Evolutionary conservation across 2,797 vertebrate species (phyloP).

Genomic region (Oreortyx pictus): DNA sequence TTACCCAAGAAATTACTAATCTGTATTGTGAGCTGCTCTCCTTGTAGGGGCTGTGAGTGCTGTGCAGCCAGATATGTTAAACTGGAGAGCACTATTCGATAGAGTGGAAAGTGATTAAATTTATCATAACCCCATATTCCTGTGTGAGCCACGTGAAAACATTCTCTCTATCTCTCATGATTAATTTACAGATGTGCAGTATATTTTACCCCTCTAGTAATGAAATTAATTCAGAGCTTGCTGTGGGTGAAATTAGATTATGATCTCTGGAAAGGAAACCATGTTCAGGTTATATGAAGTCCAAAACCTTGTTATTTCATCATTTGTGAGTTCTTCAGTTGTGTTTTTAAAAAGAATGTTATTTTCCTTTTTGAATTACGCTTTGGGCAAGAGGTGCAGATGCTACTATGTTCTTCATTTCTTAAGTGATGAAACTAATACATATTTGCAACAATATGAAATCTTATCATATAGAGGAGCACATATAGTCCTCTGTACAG

Average conservation of each 20-base stretch:
- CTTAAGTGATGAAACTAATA: neutral
- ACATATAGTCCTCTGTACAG: neutral
- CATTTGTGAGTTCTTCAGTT: neutral
- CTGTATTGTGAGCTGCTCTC: neutral
- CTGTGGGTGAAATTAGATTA: slow-evolving; percentile 1
- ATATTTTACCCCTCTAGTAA: slow-evolving; percentile 33
- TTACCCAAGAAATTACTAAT: neutral
- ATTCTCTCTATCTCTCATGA: neutral
- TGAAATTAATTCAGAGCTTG: slow-evolving; percentile 11
- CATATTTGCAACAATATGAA: neutral
- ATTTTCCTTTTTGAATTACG: neutral
- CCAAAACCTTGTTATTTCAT: slow-evolving; percentile 21
- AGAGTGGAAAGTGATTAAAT: neutral
- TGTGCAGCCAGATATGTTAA: neutral
- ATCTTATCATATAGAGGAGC: neutral
- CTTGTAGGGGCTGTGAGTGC: neutral
- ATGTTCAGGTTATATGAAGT: neutral
- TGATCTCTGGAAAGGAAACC: slow-evolving; percentile 8
- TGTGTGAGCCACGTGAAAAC: neutral
- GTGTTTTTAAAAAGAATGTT: neutral
- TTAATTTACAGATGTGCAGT: slow-evolving; percentile 7
- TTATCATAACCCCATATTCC: neutral
- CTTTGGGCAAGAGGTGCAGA: neutral
- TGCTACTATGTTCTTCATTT: neutral
- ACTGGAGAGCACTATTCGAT: neutral